Conservation (phyloP, 2,888 invertebrate species). For the Trissolcus japonicus region DNA sequence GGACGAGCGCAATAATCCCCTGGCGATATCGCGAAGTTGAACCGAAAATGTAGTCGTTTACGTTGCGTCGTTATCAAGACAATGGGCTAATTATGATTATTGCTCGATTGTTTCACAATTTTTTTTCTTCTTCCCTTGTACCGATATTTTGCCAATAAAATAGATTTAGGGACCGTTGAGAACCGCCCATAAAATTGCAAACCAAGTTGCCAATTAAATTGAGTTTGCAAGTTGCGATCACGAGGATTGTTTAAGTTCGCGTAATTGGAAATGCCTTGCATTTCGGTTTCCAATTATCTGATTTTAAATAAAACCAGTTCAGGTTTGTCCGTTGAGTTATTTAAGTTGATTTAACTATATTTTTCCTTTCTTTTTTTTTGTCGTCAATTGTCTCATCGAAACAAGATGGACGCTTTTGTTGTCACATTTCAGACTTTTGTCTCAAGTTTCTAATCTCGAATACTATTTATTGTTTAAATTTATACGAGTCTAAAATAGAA, state of each 20-base stretch:
- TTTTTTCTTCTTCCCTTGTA: neutral
- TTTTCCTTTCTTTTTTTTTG: too few relatives aligned
- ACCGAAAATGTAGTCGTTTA: slow-evolving; percentile 23
- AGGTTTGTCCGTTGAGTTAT: too few relatives aligned
- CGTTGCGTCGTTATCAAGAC: slow-evolving; percentile 11
- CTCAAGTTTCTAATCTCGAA: too few relatives aligned
- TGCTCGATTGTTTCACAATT: slow-evolving; percentile 10
- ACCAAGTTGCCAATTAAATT: slow-evolving; percentile 28
- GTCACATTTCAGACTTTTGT: too few relatives aligned
- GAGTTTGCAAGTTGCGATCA: neutral
- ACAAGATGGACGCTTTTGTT: too few relatives aligned
- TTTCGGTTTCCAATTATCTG: slow-evolving; percentile 11
- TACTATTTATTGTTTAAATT: too few relatives aligned
- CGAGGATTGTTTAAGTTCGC: neutral
- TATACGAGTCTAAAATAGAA: too few relatives aligned
- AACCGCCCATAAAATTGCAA: slow-evolving; percentile 5
- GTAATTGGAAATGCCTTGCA: slow-evolving; percentile 5
- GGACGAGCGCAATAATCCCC: slow-evolving; percentile 16
- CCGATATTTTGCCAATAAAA: slow-evolving; percentile 22
- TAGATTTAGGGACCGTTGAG: slow-evolving; percentile 12
- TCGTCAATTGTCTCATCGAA: too few relatives aligned
- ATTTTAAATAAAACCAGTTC: too few relatives aligned
- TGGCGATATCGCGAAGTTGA: slow-evolving; percentile 20
- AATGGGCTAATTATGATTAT: slow-evolving; percentile 34
- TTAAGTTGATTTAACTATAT: too few relatives aligned